phyloP scores from a whole-genome alignment of 2,888 invertebrate species.

The Melieria picta region DNA sequence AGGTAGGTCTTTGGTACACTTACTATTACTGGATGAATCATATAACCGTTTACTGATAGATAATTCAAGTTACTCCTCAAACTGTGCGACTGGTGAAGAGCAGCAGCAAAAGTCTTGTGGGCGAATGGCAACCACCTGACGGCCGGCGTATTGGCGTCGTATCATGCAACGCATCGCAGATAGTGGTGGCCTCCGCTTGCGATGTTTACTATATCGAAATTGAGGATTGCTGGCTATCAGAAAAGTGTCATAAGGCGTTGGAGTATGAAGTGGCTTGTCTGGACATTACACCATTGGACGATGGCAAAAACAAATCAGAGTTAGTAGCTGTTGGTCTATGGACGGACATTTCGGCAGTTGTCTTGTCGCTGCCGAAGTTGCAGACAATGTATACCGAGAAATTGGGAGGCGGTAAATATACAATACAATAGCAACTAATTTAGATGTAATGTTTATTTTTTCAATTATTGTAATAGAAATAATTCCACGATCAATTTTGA shows the following conservation, averaged over 20 bases:
- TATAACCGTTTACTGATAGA: conserved; percentile 57
- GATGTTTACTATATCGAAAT: conserved; percentile 86
- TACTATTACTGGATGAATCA: not conserved
- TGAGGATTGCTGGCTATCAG: conserved; percentile 71
- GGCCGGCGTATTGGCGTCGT: conserved; percentile 88
- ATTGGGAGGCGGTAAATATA: conserved; percentile 78
- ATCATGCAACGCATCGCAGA: conserved; percentile 80
- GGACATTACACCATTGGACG: conserved; percentile 85
- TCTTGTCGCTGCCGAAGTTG: conserved; percentile 84
- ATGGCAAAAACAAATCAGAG: conserved; percentile 72
- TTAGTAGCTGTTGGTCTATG: conserved; percentile 94
- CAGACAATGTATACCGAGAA: conserved; percentile 86
- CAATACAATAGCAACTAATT: conserved; percentile 20
- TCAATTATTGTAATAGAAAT: conserved; percentile 75
- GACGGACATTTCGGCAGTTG: conserved; percentile 95
- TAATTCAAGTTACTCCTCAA: conserved; percentile 76
- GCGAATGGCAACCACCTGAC: conserved; percentile 78
- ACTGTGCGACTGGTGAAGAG: conserved; percentile 79
- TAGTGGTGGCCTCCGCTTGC: conserved; percentile 87
- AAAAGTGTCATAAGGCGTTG: conserved; percentile 77
- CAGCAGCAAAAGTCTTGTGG: conserved; percentile 72
- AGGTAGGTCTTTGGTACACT: conserved; percentile 68
- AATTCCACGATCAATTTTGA: conserved; percentile 93
- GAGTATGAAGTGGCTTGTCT: conserved; percentile 97
- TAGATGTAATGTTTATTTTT: conserved; percentile 7